A percentile compares a stretch with the other conserved stretches of the same genome.
phyloP scores from a whole-genome alignment of 2,113 vertebrate species.

The Marmota flaviventris region DNA sequence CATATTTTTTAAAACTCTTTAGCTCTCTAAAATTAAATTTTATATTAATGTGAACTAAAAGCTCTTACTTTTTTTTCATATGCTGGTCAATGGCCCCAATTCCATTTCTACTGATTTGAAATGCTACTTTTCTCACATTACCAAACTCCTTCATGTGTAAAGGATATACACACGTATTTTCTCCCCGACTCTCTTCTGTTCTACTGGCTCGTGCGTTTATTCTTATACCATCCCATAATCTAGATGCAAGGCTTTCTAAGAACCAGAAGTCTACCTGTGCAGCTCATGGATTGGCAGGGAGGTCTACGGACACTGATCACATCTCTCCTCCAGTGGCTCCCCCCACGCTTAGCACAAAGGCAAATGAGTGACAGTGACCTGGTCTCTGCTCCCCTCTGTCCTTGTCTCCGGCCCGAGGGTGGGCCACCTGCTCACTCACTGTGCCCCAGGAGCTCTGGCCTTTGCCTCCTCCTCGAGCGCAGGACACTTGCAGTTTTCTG shows the following conservation, averaged over 20 bases:
- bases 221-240: background rate
- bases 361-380: background rate
- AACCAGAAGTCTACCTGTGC: background rate
- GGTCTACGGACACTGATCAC: rapidly evolving
- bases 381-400: background rate
- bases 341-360: no score
- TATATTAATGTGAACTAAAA: background rate
- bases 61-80: background rate
- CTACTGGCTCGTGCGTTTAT: background rate
- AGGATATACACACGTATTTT: background rate
- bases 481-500: background rate
- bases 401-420: background rate
- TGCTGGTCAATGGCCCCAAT: background rate
- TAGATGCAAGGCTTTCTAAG: background rate
- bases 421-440: background rate
- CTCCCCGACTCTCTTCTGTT: background rate
- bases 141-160: background rate
- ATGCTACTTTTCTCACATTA: background rate
- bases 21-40: background rate
- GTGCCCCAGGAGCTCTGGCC: background rate
- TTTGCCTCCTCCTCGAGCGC: background rate
- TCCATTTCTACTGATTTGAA: background rate
- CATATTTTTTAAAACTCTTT: background rate
- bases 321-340: background rate
- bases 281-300: background rate